phyloP scores from a whole-genome alignment of 2,797 vertebrate genomes.

The Rousettus madagascariensis region DNA sequence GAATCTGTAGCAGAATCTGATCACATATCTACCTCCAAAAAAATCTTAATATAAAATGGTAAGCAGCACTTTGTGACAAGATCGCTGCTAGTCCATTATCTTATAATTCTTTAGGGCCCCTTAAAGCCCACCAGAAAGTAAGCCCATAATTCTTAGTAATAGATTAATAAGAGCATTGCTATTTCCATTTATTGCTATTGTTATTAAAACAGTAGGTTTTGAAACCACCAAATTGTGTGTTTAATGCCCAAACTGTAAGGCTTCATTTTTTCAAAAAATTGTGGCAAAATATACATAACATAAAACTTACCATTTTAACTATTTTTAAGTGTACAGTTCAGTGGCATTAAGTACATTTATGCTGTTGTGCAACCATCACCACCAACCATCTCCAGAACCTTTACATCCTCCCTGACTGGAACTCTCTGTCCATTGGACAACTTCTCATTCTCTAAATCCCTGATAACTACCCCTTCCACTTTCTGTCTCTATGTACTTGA shows the following conservation, averaged over 20 bases:
- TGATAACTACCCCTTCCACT: not conserved
- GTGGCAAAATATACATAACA: not conserved
- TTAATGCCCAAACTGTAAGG: not conserved
- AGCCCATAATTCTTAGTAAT: not conserved
- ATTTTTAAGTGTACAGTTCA: not conserved
- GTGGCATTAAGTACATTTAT: not conserved
- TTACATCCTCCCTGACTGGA: not conserved
- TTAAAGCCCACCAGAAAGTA: not conserved
- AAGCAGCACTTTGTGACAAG: not conserved
- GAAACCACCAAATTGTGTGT: not conserved
- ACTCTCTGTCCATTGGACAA: not conserved
- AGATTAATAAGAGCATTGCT: not conserved
- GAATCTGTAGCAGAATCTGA: not conserved
- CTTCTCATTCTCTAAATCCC: not conserved
- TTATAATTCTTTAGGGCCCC: not conserved
- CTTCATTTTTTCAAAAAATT: not conserved
- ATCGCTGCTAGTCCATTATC: not conserved
- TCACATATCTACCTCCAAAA: not conserved
- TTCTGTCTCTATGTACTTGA: not conserved
- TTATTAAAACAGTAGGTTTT: not conserved
- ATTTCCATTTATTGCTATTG: constrained; percentile 20
- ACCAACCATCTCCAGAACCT: not conserved
- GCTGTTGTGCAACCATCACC: not conserved
- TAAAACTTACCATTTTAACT: not conserved
- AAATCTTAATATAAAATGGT: not conserved